Conservation (phyloP, 2,888 invertebrate genomes). For the Cyrtodaria siliqua region DNA sequence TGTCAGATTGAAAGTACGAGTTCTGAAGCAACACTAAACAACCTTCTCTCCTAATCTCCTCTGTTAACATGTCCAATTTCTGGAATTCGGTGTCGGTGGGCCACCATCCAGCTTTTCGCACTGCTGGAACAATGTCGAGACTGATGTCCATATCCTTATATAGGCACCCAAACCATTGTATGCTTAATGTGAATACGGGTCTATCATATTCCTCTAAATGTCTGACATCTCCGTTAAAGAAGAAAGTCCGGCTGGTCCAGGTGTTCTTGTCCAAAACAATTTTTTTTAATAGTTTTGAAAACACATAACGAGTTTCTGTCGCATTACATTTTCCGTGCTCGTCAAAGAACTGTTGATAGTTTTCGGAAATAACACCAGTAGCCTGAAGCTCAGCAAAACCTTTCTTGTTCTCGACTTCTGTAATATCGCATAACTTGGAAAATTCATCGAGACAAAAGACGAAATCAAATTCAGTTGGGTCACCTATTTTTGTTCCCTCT, state of each 20-base stretch:
- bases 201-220: slow-evolving; percentile 12
- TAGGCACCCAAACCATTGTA: slow-evolving; percentile 10
- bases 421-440: slow-evolving; percentile 14
- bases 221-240: slow-evolving; percentile 12
- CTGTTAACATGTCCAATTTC: slow-evolving; percentile 10
- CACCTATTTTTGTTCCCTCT: too few relatives aligned
- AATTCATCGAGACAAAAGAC: too few relatives aligned
- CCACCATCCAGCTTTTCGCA: slow-evolving; percentile 21
- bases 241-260: too few relatives aligned
- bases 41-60: slow-evolving; percentile 8
- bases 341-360: slow-evolving; percentile 13
- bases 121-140: slow-evolving; percentile 21
- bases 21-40: slow-evolving; percentile 19
- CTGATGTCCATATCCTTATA: slow-evolving; percentile 22
- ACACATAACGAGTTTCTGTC: slow-evolving; percentile 2
- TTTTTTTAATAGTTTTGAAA: too few relatives aligned
- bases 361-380: slow-evolving; percentile 1
- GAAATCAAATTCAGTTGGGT: too few relatives aligned
- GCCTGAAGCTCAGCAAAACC: slow-evolving; percentile 14
- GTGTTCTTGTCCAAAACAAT: too few relatives aligned
- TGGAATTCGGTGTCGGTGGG: slow-evolving; percentile 8
- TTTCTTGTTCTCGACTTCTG: slow-evolving; percentile 9
- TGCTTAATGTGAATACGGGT: slow-evolving; percentile 18
- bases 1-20: neutral
- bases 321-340: slow-evolving; percentile 3